These are phyloP conservation scores for Prostheceraeus crozeri DNA, from an alignment of 2,888 invertebrate genomes.

Conservation along the genomic window DNA sequence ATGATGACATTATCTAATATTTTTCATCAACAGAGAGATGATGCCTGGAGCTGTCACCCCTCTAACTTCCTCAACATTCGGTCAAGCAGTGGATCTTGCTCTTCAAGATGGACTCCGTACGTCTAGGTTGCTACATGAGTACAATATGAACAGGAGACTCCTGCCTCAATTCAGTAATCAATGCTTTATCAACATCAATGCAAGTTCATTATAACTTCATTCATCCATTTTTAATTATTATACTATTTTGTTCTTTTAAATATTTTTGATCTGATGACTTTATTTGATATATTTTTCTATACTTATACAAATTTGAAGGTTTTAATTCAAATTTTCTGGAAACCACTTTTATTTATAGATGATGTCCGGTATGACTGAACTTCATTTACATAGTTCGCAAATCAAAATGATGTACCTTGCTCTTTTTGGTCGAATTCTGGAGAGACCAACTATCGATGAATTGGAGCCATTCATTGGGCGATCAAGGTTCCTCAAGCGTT, in stretches of 20 bases:
- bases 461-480: constrained; percentile 36
- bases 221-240: no score
- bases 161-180: constrained; percentile 29
- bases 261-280: neutral
- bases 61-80: constrained; percentile 55
- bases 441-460: constrained; percentile 44
- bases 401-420: constrained; percentile 43
- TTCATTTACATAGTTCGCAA: neutral
- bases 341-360: no score
- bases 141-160: neutral
- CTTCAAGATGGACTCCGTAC: neutral
- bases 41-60: constrained; percentile 64
- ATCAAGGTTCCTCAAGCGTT: constrained; percentile 10
- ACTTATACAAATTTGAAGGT: neutral
- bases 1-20: no score
- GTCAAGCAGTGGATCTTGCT: constrained; percentile 18
- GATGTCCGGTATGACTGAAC: constrained; percentile 15
- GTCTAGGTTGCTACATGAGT: neutral
- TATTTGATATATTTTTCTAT: neutral
- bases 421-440: constrained; percentile 46
- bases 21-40: constrained; percentile 65
- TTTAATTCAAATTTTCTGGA: neutral
- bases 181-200: constrained; percentile 38
- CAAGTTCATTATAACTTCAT: no score
- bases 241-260: neutral